Evolutionary conservation across 2,888 invertebrate species (phyloP), one percentile per base, ranked within the genome.

Genomic region (Parnassius smintheus): DNA sequence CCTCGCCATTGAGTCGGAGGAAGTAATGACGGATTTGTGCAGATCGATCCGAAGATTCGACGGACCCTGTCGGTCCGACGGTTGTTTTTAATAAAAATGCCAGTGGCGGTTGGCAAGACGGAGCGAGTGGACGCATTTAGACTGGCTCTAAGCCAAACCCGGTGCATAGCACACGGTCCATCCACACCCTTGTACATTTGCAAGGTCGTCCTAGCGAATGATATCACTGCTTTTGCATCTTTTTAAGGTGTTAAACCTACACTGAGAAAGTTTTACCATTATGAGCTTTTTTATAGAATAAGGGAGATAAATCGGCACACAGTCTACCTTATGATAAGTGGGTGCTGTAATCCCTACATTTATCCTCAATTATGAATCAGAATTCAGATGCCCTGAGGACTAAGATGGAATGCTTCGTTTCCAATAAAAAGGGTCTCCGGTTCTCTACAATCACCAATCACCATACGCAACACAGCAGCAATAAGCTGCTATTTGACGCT

Each of bases 61-160:
- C 80, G 85, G 82, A 82, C 86, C 85, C 84, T 77, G 80, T 79
- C 78, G 72, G 82, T 83, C 80, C 78, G 83, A 80, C 83, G 82
- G 84, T 87, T 88, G 89, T 87, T 91, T 90, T 90, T 83, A 81
- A 87, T 88, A 90, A 91, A 88, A 90, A 86, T 90, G 86, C 85
- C 86, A 86, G 80, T 72, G 70, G 69, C 67, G 73, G 85, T 85
- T 87, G 88, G 88, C 88, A 84, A 83, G 83, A 76, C 85, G 82
- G 72, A 81, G 83, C 76, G 82, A 79, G 69, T 72, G 74, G 79
- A 81, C 88, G 81, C 79, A 84, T 88, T 88, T 91, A 91, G 90
- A 84, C 88, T 91, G 91, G 91, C 85, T 68, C 58, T 48, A 13
- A 62, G 85, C 90, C 91, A 90, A 85, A 74, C 75, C 71, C 74